phyloP scores from a whole-genome alignment of 2,888 invertebrate species.

The Arctia plantaginis region DNA sequence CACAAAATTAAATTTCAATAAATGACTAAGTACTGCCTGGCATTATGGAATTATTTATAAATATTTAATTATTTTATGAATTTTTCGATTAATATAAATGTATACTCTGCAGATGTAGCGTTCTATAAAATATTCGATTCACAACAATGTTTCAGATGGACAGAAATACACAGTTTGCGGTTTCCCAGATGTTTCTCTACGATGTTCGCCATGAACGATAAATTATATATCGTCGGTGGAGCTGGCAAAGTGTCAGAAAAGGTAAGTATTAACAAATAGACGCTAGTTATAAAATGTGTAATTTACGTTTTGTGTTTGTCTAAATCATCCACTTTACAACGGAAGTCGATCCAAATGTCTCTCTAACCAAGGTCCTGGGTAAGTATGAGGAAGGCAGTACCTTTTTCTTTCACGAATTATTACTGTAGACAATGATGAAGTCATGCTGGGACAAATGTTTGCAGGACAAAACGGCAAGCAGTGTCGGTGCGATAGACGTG shows the following conservation, averaged over 20 bases:
- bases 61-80: not conserved
- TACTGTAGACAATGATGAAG: not conserved
- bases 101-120: not conserved
- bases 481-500: conserved; percentile 87
- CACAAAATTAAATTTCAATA: too few relatives aligned
- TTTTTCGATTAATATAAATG: not conserved
- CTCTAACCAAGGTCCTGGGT: not conserved
- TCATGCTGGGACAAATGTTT: not conserved
- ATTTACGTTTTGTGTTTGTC: not conserved
- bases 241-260: conserved; percentile 86
- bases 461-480: conserved; percentile 84
- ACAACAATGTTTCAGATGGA: conserved; percentile 80
- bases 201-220: conserved; percentile 86
- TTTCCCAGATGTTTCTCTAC: conserved; percentile 86
- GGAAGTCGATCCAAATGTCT: not conserved
- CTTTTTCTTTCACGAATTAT: not conserved
- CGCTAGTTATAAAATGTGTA: not conserved
- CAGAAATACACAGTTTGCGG: conserved; percentile 83
- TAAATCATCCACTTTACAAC: not conserved
- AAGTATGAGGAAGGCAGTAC: not conserved
- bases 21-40: not conserved
- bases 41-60: not conserved
- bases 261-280: conserved; percentile 50
- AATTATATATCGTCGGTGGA: conserved; percentile 89
- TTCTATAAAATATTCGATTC: not conserved